phyloP scores from a whole-genome alignment of 2,797 vertebrate species.

The Anableps anableps region DNA sequence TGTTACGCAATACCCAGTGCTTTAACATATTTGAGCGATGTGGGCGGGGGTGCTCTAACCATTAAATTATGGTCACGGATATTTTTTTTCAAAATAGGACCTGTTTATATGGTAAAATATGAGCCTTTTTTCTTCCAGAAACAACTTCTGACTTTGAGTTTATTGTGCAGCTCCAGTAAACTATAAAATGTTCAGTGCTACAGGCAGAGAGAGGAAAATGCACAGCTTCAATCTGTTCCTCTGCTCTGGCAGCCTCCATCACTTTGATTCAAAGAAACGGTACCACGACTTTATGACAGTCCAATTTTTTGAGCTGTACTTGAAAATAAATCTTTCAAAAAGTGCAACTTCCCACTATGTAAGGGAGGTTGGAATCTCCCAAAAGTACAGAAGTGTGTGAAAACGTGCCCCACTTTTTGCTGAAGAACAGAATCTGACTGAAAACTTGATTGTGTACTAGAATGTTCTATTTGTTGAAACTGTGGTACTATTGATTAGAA shows the following conservation, averaged over 20 bases:
- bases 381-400: neutral
- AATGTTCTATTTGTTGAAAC: no score
- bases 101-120: neutral
- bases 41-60: no score
- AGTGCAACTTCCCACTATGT: no score
- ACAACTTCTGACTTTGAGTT: neutral
- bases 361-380: neutral
- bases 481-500: no score
- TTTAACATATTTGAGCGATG: no score
- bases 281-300: neutral
- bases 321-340: neutral
- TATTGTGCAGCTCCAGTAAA: neutral
- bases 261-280: neutral
- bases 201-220: neutral
- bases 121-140: neutral
- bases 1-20: no score
- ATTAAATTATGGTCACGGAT: neutral
- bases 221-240: neutral
- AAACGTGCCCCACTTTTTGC: neutral
- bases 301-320: neutral
- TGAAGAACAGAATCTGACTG: neutral
- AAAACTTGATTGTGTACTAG: no score
- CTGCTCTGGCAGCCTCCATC: neutral
- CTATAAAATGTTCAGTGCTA: neutral
- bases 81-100: neutral